phyloP scores from a whole-genome alignment of 1,140 invertebrate species.

The Rhopalosiphum maidis region DNA sequence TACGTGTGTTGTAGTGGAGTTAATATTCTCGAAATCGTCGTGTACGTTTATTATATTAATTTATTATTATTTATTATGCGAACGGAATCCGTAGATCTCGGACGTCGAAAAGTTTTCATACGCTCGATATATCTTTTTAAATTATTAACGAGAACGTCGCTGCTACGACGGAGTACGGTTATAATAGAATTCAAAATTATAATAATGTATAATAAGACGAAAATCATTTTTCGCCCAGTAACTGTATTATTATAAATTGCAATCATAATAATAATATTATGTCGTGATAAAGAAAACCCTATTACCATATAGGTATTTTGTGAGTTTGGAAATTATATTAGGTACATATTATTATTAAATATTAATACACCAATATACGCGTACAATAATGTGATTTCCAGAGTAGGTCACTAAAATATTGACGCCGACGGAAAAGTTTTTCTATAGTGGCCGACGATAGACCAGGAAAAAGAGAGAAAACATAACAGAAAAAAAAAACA shows the following conservation, averaged over 20 bases:
- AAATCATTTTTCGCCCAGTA: not conserved
- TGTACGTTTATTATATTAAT: not conserved
- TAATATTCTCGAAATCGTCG: not conserved
- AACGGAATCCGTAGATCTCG: not conserved
- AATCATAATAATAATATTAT: not conserved
- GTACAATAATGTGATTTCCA: not conserved
- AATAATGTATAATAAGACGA: not conserved
- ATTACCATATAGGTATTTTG: not conserved
- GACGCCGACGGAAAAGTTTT: not conserved
- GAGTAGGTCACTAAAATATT: not conserved
- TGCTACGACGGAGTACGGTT: not conserved
- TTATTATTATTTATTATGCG: not conserved
- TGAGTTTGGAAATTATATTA: not conserved
- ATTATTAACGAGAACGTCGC: not conserved
- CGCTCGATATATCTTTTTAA: not conserved
- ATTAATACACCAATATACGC: not conserved
- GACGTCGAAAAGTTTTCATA: not conserved
- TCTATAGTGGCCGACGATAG: no score
- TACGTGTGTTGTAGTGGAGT: not conserved
- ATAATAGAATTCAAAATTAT: not conserved
- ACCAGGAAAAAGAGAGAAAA: not conserved
- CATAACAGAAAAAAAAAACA: not conserved
- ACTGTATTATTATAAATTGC: not conserved
- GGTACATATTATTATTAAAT: not conserved
- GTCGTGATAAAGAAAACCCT: not conserved